A percentile compares a stretch with the other conserved stretches of the same genome.
Evolutionary conservation across 2,797 vertebrate genomes (phyloP).

Genomic region (Pelobates cultripes): DNA sequence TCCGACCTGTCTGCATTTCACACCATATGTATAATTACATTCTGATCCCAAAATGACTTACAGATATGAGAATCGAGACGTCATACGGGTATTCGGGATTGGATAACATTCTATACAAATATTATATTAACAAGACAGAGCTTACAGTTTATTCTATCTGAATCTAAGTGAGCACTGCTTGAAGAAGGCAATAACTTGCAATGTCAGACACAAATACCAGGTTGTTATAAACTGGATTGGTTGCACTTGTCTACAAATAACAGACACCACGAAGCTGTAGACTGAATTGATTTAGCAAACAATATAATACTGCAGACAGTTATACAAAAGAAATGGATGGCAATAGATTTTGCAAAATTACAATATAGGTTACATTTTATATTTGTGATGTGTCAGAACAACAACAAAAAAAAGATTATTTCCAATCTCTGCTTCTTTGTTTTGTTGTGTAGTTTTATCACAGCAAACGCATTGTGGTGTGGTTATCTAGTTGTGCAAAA

Average conservation of each 20-base stretch:
- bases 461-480: no score
- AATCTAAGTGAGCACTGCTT: not conserved
- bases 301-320: no score
- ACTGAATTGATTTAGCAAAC: no score
- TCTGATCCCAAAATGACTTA: constrained; percentile 29
- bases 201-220: not conserved
- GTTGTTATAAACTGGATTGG: not conserved
- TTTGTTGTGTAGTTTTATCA: no score
- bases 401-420: no score
- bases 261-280: not conserved
- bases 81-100: not conserved
- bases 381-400: no score
- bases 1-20: constrained; percentile 18
- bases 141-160: not conserved
- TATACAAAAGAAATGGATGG: no score
- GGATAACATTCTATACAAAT: not conserved
- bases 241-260: not conserved
- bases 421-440: no score
- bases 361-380: no score
- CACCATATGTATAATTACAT: constrained; percentile 22
- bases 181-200: not conserved
- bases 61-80: constrained; percentile 13
- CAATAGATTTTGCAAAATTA: no score
- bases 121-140: not conserved
- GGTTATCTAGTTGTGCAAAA: no score